These are phyloP conservation scores for Drosophila meridionalis DNA, from an alignment of 2,888 invertebrate species.

Conservation along the genomic window DNA sequence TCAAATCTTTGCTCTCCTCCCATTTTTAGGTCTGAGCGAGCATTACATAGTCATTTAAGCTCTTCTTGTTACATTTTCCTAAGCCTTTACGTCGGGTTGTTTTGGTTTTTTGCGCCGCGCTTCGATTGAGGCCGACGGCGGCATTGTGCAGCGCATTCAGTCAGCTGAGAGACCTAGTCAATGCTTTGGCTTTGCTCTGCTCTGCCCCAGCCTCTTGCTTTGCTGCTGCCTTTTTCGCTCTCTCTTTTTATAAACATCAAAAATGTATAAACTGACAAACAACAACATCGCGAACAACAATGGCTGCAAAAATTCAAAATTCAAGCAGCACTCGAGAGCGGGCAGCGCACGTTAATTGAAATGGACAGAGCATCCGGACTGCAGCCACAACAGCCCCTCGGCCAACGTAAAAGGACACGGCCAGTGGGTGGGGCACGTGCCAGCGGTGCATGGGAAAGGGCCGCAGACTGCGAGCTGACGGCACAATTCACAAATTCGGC, in stretches of 20 bases:
- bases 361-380: conserved; percentile 80
- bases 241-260: conserved; percentile 55
- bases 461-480: conserved; percentile 2
- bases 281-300: conserved; percentile 37
- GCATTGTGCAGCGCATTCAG: conserved; percentile 20
- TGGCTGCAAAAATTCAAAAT: conserved; percentile 79
- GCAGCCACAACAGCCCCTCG: conserved; percentile 50
- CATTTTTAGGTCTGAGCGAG: neutral
- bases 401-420: conserved; percentile 5
- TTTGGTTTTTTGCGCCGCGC: conserved; percentile 6
- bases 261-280: conserved; percentile 71
- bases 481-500: conserved; percentile 17
- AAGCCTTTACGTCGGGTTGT: neutral
- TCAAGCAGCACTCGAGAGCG: conserved; percentile 79
- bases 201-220: neutral
- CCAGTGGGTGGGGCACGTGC: neutral
- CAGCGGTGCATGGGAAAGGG: neutral
- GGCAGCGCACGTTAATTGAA: conserved; percentile 80
- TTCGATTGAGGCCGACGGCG: neutral
- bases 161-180: conserved; percentile 22
- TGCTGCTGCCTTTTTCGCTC: conserved; percentile 14
- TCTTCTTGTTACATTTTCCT: neutral
- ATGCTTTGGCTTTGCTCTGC: conserved; percentile 6
- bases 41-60: neutral
- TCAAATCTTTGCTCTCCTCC: neutral